Conservation (phyloP, 2,797 vertebrate species). For the Nyctalus aviator region DNA sequence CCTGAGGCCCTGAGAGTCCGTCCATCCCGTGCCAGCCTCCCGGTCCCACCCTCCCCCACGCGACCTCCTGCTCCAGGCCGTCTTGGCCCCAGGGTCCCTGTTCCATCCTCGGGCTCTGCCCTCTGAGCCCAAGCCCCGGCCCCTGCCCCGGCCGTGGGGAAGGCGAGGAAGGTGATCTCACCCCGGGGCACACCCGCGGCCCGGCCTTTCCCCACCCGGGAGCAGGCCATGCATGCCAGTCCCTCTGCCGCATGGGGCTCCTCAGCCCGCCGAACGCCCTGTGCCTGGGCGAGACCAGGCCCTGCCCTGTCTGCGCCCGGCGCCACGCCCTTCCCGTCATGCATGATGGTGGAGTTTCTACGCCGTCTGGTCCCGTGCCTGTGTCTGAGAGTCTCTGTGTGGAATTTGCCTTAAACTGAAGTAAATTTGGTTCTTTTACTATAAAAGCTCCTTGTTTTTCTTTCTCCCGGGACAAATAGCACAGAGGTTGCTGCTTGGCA, state of each 20-base stretch:
- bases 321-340: conserved; percentile 51
- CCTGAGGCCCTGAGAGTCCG: not conserved
- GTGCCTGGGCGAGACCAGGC: not conserved
- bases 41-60: not conserved
- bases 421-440: conserved; percentile 86
- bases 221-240: conserved; percentile 70
- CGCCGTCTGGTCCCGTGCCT: conserved; percentile 66
- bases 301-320: not conserved
- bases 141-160: not conserved
- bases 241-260: conserved; percentile 63
- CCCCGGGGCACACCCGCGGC: not conserved
- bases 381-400: conserved; percentile 81
- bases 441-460: not conserved
- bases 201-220: not conserved
- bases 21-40: not conserved
- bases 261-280: not conserved
- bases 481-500: not conserved
- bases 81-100: conserved; percentile 34
- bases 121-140: not conserved
- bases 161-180: not conserved
- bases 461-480: not conserved
- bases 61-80: not conserved
- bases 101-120: not conserved
- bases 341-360: conserved; percentile 80
- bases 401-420: conserved; percentile 85